phyloP scores from a whole-genome alignment of 2,888 invertebrate species.

The Deladenus siricidicola region DNA sequence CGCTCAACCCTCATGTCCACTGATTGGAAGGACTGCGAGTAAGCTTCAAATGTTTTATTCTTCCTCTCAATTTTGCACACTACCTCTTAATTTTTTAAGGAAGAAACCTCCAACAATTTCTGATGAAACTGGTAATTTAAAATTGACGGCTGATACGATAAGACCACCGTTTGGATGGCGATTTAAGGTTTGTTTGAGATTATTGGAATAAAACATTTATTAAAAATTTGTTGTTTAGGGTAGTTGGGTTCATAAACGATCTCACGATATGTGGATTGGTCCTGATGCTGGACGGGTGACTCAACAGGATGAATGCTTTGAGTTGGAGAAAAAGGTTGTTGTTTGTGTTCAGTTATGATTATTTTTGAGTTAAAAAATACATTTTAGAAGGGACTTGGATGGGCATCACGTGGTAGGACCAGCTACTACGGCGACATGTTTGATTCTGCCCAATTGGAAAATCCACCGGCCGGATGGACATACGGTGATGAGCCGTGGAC shows the following conservation, averaged over 20 bases:
- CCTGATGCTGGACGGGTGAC: constrained; percentile 19
- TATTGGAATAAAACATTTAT: background rate
- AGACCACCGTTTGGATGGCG: constrained; percentile 25
- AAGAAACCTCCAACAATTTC: constrained; percentile 21
- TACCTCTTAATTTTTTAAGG: background rate
- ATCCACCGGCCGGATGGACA: constrained; percentile 31
- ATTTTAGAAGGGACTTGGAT: constrained; percentile 5
- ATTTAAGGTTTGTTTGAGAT: constrained; percentile 9
- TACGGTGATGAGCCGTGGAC: constrained; percentile 31
- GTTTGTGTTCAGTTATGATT: background rate
- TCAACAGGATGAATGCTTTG: constrained; percentile 27
- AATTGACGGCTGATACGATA: constrained; percentile 16
- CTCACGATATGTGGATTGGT: constrained; percentile 32
- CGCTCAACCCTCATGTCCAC: constrained; percentile 13
- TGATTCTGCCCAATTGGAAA: constrained; percentile 2
- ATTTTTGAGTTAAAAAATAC: background rate
- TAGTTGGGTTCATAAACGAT: constrained; percentile 21
- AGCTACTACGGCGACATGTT: constrained; percentile 35
- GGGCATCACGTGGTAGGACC: constrained; percentile 12
- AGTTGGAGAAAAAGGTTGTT: constrained; percentile 25
- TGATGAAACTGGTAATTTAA: constrained; percentile 20
- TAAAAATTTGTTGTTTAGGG: constrained; percentile 10
- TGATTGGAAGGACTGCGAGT: constrained; percentile 11
- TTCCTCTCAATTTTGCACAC: background rate
- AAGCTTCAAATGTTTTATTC: background rate